Evolutionary conservation across 1,140 invertebrate genomes (phyloP).

Genomic region (Mya arenaria): DNA sequence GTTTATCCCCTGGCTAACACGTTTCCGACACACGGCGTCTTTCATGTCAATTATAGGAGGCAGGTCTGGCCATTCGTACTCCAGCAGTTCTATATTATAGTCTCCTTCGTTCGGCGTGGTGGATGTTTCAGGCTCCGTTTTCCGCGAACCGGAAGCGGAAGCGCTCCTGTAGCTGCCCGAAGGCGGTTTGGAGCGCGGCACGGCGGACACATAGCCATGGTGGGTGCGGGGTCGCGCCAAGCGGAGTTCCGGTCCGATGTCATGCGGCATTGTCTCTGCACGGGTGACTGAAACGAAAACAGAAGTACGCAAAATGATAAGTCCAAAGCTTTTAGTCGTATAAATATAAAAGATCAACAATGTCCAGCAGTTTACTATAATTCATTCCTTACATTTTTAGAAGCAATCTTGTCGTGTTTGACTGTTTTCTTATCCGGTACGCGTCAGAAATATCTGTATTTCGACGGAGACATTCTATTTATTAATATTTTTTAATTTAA

Average conservation of each 20-base stretch:
- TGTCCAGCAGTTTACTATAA: not conserved
- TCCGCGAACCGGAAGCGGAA: slow-evolving; percentile 2
- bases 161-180: not conserved
- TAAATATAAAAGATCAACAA: not conserved
- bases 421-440: too few species aligned
- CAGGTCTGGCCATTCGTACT: slow-evolving; percentile 77
- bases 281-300: not conserved
- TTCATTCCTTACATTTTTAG: not conserved
- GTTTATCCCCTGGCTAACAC: slow-evolving; percentile 73
- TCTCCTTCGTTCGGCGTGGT: slow-evolving; percentile 33
- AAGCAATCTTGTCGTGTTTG: not conserved
- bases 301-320: not conserved
- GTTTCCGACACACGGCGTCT: slow-evolving; percentile 73
- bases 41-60: slow-evolving; percentile 75
- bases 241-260: slow-evolving; percentile 58
- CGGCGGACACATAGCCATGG: slow-evolving; percentile 29
- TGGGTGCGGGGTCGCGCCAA: slow-evolving; percentile 57
- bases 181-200: not conserved
- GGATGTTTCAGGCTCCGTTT: not conserved
- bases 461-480: not conserved
- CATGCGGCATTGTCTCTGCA: slow-evolving; percentile 53
- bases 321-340: not conserved
- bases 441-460: not conserved
- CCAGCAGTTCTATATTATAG: slow-evolving; percentile 69
- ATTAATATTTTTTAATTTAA: not conserved